These are phyloP conservation scores for Sogatella furcifera DNA, from an alignment of 1,140 invertebrate genomes.

Conservation along the genomic window DNA sequence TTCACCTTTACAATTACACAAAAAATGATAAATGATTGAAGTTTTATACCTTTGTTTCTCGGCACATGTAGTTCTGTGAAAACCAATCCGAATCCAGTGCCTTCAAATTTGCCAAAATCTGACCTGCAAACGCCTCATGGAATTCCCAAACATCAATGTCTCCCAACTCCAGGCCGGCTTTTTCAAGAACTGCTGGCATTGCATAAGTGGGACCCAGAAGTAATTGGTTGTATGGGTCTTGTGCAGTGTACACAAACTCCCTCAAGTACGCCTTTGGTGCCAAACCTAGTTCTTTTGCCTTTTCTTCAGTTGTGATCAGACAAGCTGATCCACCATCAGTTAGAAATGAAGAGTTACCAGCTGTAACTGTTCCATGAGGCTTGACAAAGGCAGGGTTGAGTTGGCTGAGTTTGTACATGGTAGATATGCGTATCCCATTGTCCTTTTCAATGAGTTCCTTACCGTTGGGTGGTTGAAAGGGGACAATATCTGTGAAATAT, in stretches of 20 bases:
- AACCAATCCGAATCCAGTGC: slow-evolving; percentile 97
- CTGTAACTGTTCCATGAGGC: slow-evolving; percentile 94
- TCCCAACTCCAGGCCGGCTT: slow-evolving; percentile 70
- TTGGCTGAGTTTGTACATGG: slow-evolving; percentile 76
- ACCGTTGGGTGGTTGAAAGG: slow-evolving; percentile 57
- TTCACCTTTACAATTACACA: too few species aligned
- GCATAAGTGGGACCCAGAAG: slow-evolving; percentile 83
- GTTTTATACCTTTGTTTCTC: slow-evolving; percentile 68
- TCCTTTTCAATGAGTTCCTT: slow-evolving; percentile 71
- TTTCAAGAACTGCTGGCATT: slow-evolving; percentile 79
- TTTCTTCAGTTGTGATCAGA: slow-evolving; percentile 83
- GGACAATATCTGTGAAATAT: slow-evolving; percentile 75
- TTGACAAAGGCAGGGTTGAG: slow-evolving; percentile 95
- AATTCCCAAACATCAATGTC: slow-evolving; percentile 97
- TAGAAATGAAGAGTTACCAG: slow-evolving; percentile 91
- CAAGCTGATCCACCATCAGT: slow-evolving; percentile 97
- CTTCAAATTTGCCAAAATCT: slow-evolving; percentile 94
- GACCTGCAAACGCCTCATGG: slow-evolving; percentile 97
- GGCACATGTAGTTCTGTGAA: slow-evolving; percentile 77
- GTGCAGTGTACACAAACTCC: slow-evolving; percentile 86
- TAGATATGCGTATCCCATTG: slow-evolving; percentile 90
- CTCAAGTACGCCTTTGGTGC: slow-evolving; percentile 78
- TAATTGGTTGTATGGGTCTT: slow-evolving; percentile 95
- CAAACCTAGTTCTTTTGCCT: slow-evolving; percentile 67
- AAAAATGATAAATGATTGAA: too few species aligned